Conservation (phyloP, 2,888 invertebrate genomes). For the Hyposoter didymator region DNA sequence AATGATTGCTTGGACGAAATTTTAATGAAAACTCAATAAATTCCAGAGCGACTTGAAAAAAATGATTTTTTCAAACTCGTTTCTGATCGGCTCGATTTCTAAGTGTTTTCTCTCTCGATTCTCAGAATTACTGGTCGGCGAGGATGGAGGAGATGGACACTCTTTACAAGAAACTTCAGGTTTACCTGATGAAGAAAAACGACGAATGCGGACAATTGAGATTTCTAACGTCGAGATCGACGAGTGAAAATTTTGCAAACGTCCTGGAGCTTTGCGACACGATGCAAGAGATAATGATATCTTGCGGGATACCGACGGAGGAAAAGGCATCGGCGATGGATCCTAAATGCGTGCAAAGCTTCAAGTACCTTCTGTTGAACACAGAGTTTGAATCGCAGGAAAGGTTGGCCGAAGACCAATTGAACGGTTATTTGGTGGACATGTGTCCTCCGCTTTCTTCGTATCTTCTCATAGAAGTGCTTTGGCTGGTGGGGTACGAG, state of each 20-base stretch:
- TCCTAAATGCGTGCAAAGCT: conserved; percentile 68
- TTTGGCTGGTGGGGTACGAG: conserved; percentile 78
- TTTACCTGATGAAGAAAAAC: conserved; percentile 71
- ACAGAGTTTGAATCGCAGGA: conserved; percentile 78
- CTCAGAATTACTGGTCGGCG: neutral
- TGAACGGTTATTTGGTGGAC: conserved; percentile 77
- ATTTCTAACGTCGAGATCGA: conserved; percentile 74
- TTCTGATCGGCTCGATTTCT: neutral
- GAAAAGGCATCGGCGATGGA: conserved; percentile 48
- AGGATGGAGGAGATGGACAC: conserved; percentile 70
- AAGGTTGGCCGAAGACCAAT: conserved; percentile 77
- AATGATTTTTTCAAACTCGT: neutral
- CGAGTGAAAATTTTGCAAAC: conserved; percentile 69
- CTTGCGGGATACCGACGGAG: conserved; percentile 53
- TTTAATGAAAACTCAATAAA: neutral
- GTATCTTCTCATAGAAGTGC: conserved; percentile 78
- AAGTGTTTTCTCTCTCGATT: neutral
- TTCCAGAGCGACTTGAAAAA: neutral
- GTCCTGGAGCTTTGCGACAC: conserved; percentile 71
- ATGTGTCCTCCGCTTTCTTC: conserved; percentile 79
- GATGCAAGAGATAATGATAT: conserved; percentile 64
- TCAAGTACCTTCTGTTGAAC: conserved; percentile 78
- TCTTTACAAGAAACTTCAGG: conserved; percentile 70
- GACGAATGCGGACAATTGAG: conserved; percentile 70
- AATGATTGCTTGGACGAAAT: too few species aligned